A percentile compares a stretch with the other conserved stretches of the same genome.
Conservation (phyloP, 1,140 invertebrate genomes). For the Zaprionus camerounensis region DNA sequence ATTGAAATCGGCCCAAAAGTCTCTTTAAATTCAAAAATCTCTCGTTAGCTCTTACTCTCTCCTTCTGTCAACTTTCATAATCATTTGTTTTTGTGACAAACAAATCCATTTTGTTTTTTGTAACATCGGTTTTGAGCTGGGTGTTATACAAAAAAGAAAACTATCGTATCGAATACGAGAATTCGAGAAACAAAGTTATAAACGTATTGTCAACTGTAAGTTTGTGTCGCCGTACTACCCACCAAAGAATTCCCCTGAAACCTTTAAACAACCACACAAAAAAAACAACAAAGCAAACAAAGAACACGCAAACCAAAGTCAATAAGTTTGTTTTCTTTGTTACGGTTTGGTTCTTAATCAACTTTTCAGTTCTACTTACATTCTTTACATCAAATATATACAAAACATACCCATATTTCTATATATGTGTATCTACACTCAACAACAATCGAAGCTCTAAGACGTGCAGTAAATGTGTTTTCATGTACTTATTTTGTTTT, state of each 20-base stretch:
- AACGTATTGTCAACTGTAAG: slow-evolving; percentile 52
- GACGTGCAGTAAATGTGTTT: slow-evolving; percentile 80
- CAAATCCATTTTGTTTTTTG: slow-evolving; percentile 68
- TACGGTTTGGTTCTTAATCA: slow-evolving; percentile 55
- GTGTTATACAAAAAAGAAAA: slow-evolving; percentile 49
- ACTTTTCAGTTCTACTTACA: slow-evolving; percentile 58
- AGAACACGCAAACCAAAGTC: slow-evolving; percentile 64
- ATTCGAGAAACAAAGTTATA: slow-evolving; percentile 25
- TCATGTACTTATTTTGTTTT: slow-evolving; percentile 69
- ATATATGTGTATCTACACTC: slow-evolving; percentile 55
- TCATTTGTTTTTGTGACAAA: slow-evolving; percentile 18
- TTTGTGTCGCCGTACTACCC: slow-evolving; percentile 42
- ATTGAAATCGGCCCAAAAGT: slow-evolving; percentile 8
- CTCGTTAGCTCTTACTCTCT: slow-evolving; percentile 1
- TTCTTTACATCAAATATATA: slow-evolving; percentile 41
- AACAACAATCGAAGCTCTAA: slow-evolving; percentile 81
- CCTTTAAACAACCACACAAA: slow-evolving; percentile 16
- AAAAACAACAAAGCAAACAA: slow-evolving; percentile 33
- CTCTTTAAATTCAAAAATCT: slow-evolving; percentile 6
- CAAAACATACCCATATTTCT: slow-evolving; percentile 40
- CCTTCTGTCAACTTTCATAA: slow-evolving; percentile 12
- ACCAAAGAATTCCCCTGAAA: neutral
- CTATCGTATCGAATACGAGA: slow-evolving; percentile 6
- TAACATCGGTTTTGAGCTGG: slow-evolving; percentile 76
- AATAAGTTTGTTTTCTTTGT: slow-evolving; percentile 57